phyloP scores from a whole-genome alignment of 2,797 vertebrate species.

The Meda fulgida region DNA sequence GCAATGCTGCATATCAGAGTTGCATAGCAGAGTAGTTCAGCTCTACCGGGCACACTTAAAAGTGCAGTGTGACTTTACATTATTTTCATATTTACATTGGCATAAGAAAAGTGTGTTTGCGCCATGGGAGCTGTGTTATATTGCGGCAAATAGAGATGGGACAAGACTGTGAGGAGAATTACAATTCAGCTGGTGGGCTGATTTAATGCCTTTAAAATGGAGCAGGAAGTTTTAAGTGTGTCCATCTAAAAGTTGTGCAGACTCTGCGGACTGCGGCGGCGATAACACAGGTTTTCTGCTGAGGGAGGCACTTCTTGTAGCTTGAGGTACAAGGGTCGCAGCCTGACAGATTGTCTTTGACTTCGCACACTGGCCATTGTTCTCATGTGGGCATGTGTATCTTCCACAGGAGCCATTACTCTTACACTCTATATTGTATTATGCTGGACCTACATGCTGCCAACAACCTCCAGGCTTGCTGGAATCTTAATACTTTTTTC shows the following conservation, averaged over 20 bases:
- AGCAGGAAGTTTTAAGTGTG: slow-evolving; percentile 15
- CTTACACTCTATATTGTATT: slow-evolving; percentile 1
- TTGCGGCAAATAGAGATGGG: slow-evolving; percentile 25
- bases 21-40: slow-evolving; percentile 59
- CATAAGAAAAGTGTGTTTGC: not conserved
- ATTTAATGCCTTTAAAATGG: slow-evolving; percentile 44
- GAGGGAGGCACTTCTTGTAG: slow-evolving; percentile 33
- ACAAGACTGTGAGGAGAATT: slow-evolving; percentile 41
- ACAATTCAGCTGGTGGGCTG: slow-evolving; percentile 7
- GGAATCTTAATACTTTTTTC: not conserved
- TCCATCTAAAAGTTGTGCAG: not conserved
- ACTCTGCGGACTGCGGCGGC: not conserved
- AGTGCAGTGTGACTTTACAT: slow-evolving; percentile 54
- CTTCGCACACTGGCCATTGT: slow-evolving; percentile 22
- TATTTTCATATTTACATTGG: slow-evolving; percentile 59
- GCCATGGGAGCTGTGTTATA: slow-evolving; percentile 36
- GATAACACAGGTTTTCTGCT: slow-evolving; percentile 33
- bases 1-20: slow-evolving; percentile 65
- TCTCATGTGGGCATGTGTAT: not conserved
- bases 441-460: slow-evolving; percentile 2
- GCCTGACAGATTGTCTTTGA: slow-evolving; percentile 40
- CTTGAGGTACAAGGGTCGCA: slow-evolving; percentile 32
- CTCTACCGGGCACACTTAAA: slow-evolving; percentile 73
- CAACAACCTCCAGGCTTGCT: not conserved
- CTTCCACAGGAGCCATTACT: not conserved